phyloP scores from a whole-genome alignment of 2,888 invertebrate genomes.

The Erebia palarica region DNA sequence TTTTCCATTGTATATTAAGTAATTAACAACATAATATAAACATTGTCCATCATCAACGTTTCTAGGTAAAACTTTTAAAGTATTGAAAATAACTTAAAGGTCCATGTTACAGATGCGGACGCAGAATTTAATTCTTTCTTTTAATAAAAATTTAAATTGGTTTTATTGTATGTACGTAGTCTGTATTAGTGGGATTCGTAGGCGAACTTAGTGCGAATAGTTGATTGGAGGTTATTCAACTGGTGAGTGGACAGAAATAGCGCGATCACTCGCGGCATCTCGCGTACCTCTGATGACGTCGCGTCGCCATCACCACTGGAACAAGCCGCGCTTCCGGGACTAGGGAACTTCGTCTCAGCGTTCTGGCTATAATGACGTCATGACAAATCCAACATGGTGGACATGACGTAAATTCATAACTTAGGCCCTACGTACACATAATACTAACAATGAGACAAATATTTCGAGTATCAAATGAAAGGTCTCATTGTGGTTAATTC shows the following conservation, averaged over 20 bases:
- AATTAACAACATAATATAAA: no score
- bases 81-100: neutral
- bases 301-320: conserved; percentile 49
- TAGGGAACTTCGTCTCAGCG: neutral
- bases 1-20: no score
- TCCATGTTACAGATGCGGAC: neutral
- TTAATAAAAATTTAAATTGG: conserved; percentile 27
- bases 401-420: neutral
- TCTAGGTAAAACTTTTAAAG: no score
- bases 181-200: conserved; percentile 57
- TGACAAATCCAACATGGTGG: neutral
- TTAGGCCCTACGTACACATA: no score
- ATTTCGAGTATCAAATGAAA: no score
- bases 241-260: conserved; percentile 77
- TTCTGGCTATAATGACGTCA: neutral
- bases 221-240: conserved; percentile 83
- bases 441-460: no score
- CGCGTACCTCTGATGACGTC: conserved; percentile 47
- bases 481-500: no score
- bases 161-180: conserved; percentile 37
- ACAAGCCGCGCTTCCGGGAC: conserved; percentile 66
- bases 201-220: conserved; percentile 75
- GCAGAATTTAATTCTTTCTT: conserved; percentile 8
- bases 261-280: conserved; percentile 65
- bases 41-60: no score